Conservation (phyloP, 2,888 invertebrate genomes). For the Plagiodera versicolora region DNA sequence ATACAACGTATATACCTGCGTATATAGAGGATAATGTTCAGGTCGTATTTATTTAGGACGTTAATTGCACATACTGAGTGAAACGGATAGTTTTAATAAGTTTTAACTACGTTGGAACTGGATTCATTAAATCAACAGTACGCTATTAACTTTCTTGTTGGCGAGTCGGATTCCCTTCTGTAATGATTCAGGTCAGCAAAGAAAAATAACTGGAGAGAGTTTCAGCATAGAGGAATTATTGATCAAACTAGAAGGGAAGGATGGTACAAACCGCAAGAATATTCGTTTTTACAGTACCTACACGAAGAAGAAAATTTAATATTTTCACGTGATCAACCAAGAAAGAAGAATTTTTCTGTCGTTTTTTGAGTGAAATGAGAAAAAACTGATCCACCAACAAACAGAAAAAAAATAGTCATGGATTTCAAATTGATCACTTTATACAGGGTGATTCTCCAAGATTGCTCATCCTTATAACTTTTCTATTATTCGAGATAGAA, state of each 20-base stretch:
- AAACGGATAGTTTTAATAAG: constrained; percentile 40
- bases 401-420: too few relatives aligned
- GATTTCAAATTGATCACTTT: too few relatives aligned
- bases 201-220: not conserved
- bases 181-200: constrained; percentile 7
- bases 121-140: constrained; percentile 37
- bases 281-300: too few relatives aligned
- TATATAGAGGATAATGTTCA: constrained; percentile 27
- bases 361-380: too few relatives aligned
- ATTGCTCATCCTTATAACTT: too few relatives aligned
- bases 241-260: not conserved
- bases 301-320: too few relatives aligned
- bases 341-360: too few relatives aligned
- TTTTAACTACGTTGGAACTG: constrained; percentile 30
- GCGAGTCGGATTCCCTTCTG: not conserved
- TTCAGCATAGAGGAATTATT: not conserved
- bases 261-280: not conserved
- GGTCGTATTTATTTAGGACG: constrained; percentile 43
- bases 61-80: constrained; percentile 39
- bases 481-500: too few relatives aligned
- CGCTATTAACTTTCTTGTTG: constrained; percentile 21
- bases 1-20: not conserved
- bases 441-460: too few relatives aligned
- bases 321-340: too few relatives aligned
- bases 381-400: too few relatives aligned